A percentile compares a stretch with the other conserved stretches of the same genome.
phyloP scores from a whole-genome alignment of 2,888 invertebrate species.

The Seira sanloemensis region DNA sequence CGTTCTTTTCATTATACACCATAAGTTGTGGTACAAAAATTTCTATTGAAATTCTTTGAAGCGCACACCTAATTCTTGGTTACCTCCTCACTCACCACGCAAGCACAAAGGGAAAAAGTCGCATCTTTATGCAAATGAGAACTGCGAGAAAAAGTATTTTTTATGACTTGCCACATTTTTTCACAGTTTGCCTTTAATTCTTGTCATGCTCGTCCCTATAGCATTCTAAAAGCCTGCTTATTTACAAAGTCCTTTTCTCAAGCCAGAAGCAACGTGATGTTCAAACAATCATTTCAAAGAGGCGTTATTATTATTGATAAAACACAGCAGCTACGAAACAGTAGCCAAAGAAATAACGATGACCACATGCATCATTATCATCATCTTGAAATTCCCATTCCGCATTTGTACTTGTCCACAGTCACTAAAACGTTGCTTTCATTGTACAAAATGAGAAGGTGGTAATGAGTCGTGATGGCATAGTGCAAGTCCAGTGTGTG shows the following conservation, averaged over 20 bases:
- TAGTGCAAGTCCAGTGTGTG: constrained; percentile 58
- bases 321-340: neutral
- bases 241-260: neutral
- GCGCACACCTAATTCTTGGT: too few relatives aligned
- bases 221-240: neutral
- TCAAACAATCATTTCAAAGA: neutral
- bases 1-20: too few relatives aligned
- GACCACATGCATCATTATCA: constrained; percentile 7
- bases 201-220: neutral
- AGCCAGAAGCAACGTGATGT: neutral
- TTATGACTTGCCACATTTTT: constrained; percentile 13
- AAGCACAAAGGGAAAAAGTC: constrained; percentile 32
- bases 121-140: constrained; percentile 51
- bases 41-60: too few relatives aligned
- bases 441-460: constrained; percentile 37
- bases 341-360: constrained; percentile 11
- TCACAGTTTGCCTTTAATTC: neutral
- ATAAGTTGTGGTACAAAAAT: too few relatives aligned
- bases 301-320: neutral
- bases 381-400: neutral
- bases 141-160: neutral
- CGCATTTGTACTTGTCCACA: neutral
- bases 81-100: too few relatives aligned
- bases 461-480: constrained; percentile 70
- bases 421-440: neutral